A percentile compares a stretch with the other conserved stretches of the same genome.
Conservation (phyloP, 2,113 vertebrate species). For the Heterotis niloticus region DNA sequence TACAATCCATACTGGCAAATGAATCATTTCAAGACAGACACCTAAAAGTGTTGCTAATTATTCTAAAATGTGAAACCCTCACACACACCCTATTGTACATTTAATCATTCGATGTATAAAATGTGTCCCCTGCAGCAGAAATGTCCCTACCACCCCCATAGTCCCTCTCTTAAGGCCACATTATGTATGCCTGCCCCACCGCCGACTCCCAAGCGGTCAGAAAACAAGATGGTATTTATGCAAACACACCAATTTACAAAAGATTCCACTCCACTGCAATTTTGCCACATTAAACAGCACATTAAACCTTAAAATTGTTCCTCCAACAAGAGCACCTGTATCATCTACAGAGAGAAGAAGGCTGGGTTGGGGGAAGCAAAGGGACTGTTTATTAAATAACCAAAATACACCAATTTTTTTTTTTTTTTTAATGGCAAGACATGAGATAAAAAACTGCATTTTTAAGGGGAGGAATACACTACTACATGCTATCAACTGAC, state of each 20-base stretch:
- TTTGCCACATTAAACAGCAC: slow-evolving; percentile 37
- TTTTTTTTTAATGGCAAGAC: not conserved
- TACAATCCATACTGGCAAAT: not conserved
- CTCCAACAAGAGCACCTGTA: no score
- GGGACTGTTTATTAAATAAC: not conserved
- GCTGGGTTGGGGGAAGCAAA: not conserved
- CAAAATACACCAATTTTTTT: not conserved
- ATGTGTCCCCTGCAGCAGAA: slow-evolving; percentile 29
- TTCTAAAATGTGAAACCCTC: slow-evolving; percentile 27
- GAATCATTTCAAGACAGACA: not conserved
- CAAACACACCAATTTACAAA: slow-evolving; percentile 54
- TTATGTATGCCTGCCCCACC: slow-evolving; percentile 62
- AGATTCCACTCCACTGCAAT: slow-evolving; percentile 55
- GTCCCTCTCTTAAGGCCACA: slow-evolving; percentile 49
- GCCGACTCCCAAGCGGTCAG: slow-evolving; percentile 51
- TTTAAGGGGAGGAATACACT: not conserved
- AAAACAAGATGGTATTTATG: slow-evolving; percentile 56
- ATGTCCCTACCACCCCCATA: slow-evolving; percentile 43
- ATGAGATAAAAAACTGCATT: no score
- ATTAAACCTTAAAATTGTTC: not conserved
- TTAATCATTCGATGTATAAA: slow-evolving; percentile 24
- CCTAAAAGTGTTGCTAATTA: not conserved
- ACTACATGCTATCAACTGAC: not conserved
- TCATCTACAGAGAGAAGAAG: no score
- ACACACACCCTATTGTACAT: slow-evolving; percentile 59